Conservation (phyloP, 2,113 vertebrate species). For the Corythaeola cristata region DNA sequence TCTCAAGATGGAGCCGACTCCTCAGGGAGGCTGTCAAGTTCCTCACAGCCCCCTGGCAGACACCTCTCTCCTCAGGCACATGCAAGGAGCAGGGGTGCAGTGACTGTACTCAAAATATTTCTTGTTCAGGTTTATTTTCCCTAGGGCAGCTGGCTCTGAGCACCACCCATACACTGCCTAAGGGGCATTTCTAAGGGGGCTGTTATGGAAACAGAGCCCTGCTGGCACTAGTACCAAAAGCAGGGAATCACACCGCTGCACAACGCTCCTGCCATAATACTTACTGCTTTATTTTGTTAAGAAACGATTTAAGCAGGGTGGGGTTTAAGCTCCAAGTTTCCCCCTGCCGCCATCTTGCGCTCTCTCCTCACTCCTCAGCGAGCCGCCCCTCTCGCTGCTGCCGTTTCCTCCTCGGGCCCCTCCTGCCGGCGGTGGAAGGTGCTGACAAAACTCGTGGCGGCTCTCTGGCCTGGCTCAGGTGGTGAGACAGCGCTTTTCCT, state of each 20-base stretch:
- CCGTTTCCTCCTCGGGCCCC: background rate
- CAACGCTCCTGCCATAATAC: background rate
- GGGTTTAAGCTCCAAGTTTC: background rate
- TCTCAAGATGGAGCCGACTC: background rate
- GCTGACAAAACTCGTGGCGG: background rate
- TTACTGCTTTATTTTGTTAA: background rate
- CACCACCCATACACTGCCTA: fast-evolving
- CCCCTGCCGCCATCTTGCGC: fast-evolving
- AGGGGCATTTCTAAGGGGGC: background rate
- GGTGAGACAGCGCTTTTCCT: background rate
- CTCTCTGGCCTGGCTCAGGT: background rate
- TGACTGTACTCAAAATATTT: background rate
- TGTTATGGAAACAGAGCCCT: fast-evolving
- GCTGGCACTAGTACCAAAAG: background rate
- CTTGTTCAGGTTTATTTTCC: background rate
- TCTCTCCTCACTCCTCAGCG: background rate
- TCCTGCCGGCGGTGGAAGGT: fast-evolving
- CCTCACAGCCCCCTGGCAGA: background rate
- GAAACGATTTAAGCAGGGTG: background rate
- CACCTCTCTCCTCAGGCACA: background rate
- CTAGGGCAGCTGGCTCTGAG: too few species aligned
- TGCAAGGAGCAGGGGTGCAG: background rate
- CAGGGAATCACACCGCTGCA: background rate
- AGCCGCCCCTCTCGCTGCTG: fast-evolving
- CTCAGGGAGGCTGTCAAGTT: fast-evolving